A percentile compares a stretch with the other conserved stretches of the same genome.
phyloP scores from a whole-genome alignment of 2,797 vertebrate species.

The Dromococcyx pavoninus region DNA sequence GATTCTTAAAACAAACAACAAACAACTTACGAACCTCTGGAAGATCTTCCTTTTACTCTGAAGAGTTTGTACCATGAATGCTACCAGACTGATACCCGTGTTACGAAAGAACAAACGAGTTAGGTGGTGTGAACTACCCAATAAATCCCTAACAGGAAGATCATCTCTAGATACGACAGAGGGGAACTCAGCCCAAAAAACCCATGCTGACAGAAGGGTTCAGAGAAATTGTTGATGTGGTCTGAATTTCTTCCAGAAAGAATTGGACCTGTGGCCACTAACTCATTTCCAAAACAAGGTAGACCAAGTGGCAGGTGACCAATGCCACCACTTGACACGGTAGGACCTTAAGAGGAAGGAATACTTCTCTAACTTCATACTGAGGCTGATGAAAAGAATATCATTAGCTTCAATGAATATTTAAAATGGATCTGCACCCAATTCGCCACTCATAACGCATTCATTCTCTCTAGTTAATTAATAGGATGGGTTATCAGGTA shows the following conservation, averaged over 20 bases:
- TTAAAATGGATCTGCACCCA: not conserved
- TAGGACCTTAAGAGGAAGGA: accelerated
- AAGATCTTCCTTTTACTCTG: not conserved
- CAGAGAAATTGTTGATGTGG: not conserved
- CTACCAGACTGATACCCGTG: not conserved
- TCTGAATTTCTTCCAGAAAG: not conserved
- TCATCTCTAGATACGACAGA: not conserved
- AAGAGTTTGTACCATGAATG: not conserved
- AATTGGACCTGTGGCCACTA: not conserved
- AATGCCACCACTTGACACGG: not conserved
- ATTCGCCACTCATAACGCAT: not conserved
- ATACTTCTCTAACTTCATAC: not conserved
- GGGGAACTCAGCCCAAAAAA: not conserved
- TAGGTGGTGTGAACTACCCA: not conserved
- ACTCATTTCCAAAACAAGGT: not conserved
- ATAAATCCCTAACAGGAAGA: not conserved
- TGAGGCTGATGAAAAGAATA: not conserved
- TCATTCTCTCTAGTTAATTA: not conserved
- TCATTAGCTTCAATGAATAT: not conserved
- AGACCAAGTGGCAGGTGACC: not conserved
- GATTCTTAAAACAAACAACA: slow-evolving; percentile 26
- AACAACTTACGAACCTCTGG: not conserved
- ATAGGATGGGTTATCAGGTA: not conserved
- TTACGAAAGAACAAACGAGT: not conserved
- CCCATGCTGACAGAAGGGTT: not conserved